Conservation (phyloP, 2,888 invertebrate species). For the Apamea anceps region DNA sequence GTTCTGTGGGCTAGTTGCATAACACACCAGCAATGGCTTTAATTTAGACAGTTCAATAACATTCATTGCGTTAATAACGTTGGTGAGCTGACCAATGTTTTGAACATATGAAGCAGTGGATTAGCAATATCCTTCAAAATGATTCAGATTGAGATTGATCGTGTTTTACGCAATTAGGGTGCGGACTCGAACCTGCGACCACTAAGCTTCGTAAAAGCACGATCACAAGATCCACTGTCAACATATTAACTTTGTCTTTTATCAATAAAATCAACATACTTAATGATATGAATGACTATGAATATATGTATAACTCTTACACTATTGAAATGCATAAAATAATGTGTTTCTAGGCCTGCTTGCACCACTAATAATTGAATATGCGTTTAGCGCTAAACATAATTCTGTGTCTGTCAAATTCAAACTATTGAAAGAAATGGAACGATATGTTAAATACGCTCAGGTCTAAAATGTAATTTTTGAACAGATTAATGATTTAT, state of each 20-base stretch:
- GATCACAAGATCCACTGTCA: background rate
- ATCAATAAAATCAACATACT: background rate
- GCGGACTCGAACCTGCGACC: background rate
- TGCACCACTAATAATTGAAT: background rate
- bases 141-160: too few species aligned
- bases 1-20: background rate
- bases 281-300: background rate
- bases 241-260: background rate
- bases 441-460: background rate
- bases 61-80: too few species aligned
- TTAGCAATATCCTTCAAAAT: too few species aligned
- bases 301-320: background rate
- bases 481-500: too few species aligned
- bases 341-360: background rate
- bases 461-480: too few species aligned
- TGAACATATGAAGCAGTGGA: too few species aligned
- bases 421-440: background rate
- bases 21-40: too few species aligned
- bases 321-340: background rate
- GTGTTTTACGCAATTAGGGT: too few species aligned
- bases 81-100: too few species aligned
- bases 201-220: background rate
- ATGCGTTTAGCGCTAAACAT: background rate
- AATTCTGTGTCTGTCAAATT: background rate
- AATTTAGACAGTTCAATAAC: too few species aligned